Conservation (phyloP, 1,140 invertebrate species). For the Drosophila kohkoa region DNA sequence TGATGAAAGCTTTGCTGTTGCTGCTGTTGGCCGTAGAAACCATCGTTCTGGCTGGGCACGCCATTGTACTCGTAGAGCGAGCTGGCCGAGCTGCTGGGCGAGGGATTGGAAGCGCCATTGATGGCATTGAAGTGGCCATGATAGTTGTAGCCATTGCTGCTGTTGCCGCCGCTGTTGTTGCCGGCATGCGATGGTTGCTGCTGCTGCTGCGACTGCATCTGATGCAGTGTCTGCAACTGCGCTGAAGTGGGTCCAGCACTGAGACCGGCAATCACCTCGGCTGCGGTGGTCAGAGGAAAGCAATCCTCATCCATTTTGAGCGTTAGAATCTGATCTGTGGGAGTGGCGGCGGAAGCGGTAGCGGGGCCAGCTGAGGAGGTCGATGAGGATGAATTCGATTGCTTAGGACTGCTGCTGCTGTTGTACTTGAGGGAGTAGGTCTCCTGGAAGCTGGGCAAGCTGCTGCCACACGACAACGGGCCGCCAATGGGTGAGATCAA, state of each 20-base stretch:
- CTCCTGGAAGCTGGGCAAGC: conserved; percentile 94
- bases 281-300: conserved; percentile 87
- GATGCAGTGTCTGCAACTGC: conserved; percentile 66
- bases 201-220: conserved; percentile 48
- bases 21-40: conserved; percentile 66
- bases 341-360: conserved; percentile 54
- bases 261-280: conserved; percentile 85
- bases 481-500: conserved; percentile 74
- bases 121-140: conserved; percentile 78
- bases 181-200: conserved; percentile 25
- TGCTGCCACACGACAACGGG: conserved; percentile 86
- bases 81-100: conserved; percentile 74
- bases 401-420: conserved; percentile 66
- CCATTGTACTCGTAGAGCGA: conserved; percentile 73
- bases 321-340: conserved; percentile 83
- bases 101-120: conserved; percentile 68
- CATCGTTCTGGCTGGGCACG: conserved; percentile 40
- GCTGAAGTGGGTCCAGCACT: conserved; percentile 42
- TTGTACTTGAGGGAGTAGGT: conserved; percentile 91
- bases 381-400: conserved; percentile 29
- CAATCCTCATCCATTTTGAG: conserved; percentile 93
- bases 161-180: conserved; percentile 38
- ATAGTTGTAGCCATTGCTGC: conserved; percentile 67
- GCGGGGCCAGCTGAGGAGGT: conserved; percentile 14
- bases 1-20: conserved; percentile 69